Percentiles rank a stretch among this genome's conserved stretches.
Conservation (phyloP, 2,888 invertebrate genomes). For the Agrochola circellaris region DNA sequence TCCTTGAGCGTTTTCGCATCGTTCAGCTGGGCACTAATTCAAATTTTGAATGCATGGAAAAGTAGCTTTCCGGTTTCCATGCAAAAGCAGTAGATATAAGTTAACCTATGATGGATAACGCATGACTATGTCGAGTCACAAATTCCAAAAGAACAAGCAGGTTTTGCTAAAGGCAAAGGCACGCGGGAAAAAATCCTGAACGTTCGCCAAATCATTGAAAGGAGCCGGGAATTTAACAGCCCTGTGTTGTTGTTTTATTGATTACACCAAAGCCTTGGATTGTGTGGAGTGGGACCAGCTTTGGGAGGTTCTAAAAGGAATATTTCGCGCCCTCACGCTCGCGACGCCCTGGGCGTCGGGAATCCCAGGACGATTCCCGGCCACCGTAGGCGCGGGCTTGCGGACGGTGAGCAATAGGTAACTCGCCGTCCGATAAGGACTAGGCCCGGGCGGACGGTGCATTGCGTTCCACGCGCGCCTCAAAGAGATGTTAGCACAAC, state of each 20-base stretch:
- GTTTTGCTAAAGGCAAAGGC: background rate
- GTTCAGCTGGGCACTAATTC: background rate
- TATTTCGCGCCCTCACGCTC: too few relatives aligned
- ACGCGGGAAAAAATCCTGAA: too few relatives aligned
- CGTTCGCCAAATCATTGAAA: too few relatives aligned
- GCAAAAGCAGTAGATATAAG: too few relatives aligned
- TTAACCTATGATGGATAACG: background rate
- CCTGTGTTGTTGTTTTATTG: background rate
- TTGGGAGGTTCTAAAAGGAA: background rate
- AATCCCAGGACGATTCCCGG: too few relatives aligned
- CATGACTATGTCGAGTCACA: background rate
- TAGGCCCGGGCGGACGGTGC: too few relatives aligned
- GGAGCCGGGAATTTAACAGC: background rate
- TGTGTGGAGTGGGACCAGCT: background rate
- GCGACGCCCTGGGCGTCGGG: too few relatives aligned
- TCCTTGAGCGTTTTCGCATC: background rate
- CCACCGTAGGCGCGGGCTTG: too few relatives aligned
- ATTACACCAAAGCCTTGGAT: background rate
- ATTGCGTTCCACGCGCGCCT: too few relatives aligned
- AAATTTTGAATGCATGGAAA: background rate
- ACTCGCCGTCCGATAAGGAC: too few relatives aligned
- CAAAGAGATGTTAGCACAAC: too few relatives aligned
- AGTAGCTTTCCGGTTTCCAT: background rate
- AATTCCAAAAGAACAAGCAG: background rate
- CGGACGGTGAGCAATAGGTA: too few relatives aligned